These are phyloP conservation scores for Telmatherina bonti DNA, from an alignment of 2,797 vertebrate species.

Conservation along the genomic window DNA sequence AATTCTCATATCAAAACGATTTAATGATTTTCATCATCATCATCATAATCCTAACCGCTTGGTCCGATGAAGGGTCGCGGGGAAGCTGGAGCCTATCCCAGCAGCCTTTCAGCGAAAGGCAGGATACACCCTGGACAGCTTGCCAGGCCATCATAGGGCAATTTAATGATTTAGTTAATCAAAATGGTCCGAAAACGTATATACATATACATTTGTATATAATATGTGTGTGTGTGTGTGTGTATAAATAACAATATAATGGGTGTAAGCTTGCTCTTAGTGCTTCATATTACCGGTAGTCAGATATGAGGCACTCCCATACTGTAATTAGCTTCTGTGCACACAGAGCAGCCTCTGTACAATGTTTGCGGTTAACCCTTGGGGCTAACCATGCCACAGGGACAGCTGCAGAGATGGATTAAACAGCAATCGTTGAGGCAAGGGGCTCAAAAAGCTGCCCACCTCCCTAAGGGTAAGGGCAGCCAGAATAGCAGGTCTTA, in stretches of 20 bases:
- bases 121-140: too few species aligned
- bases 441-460: slow-evolving; percentile 47
- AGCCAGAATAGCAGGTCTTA: slow-evolving; percentile 41
- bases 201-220: too few species aligned
- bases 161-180: too few species aligned
- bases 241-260: too few species aligned
- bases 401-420: slow-evolving; percentile 69
- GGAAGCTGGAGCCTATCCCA: too few species aligned
- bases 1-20: slow-evolving; percentile 25
- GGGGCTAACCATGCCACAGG: slow-evolving; percentile 45
- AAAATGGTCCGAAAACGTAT: slow-evolving; percentile 4
- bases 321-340: slow-evolving; percentile 21
- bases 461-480: slow-evolving; percentile 51
- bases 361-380: slow-evolving; percentile 46
- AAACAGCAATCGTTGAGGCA: slow-evolving; percentile 73
- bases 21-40: neutral
- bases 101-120: too few species aligned
- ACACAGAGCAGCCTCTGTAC: slow-evolving; percentile 14
- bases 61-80: too few species aligned
- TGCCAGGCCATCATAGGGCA: too few species aligned
- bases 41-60: too few species aligned
- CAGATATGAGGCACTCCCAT: slow-evolving; percentile 17
- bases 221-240: neutral
- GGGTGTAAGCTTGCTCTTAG: slow-evolving; percentile 4
- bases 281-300: slow-evolving; percentile 25